Evolutionary conservation across 2,888 invertebrate genomes (phyloP), one percentile per base, ranked within the genome.

Genomic region (Zhengitettix transpicula): DNA sequence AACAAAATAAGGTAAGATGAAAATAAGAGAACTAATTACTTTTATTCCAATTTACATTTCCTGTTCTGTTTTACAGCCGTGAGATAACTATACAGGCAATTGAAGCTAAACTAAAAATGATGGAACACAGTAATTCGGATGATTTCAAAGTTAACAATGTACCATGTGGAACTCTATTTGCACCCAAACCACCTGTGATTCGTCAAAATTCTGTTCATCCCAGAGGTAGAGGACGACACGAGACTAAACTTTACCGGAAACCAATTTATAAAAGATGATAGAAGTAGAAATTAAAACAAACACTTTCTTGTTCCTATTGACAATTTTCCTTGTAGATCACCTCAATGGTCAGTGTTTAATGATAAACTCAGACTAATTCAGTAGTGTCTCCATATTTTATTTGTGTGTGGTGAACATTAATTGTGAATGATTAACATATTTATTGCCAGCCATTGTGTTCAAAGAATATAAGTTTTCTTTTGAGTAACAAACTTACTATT

Each of bases 11-110:
- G 66, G 63, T 65, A 59, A 47, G 8, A 7, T 3, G 8, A 2
- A 47, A 47, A 47, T 47, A 47, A 47, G 2, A n/a, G 47, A 5
- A 14, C 47, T n/a, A 14, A n/a, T 47, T 47, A 47, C 47, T 14
- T n/a, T 8, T 47, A 3, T 12, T 1, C 47, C 7, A 28, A 7
- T 28, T 28, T 28, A 7, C 28, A 28, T 28, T 28, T 28, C 7
- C 28, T 47, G 47, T 47, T 47, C 12, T 47, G 47, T 60, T 58
- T 67, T 66, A 41, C 3, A 89, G 89, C 70, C 83, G 85, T 67
- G 82, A 84, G 69, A 84, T 85, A 10, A 87, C 90, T 59, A 92
- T 93, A 65, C 87, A 87, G 69, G 90, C 90, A 0, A 92, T 93
- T 62, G 91, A 92, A 71, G 88, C 89, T 0, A 92, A 93, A 72